Evolutionary conservation across 2,113 vertebrate genomes (phyloP), one percentile per base, ranked within the genome.

Genomic region (Melospiza georgiana): DNA sequence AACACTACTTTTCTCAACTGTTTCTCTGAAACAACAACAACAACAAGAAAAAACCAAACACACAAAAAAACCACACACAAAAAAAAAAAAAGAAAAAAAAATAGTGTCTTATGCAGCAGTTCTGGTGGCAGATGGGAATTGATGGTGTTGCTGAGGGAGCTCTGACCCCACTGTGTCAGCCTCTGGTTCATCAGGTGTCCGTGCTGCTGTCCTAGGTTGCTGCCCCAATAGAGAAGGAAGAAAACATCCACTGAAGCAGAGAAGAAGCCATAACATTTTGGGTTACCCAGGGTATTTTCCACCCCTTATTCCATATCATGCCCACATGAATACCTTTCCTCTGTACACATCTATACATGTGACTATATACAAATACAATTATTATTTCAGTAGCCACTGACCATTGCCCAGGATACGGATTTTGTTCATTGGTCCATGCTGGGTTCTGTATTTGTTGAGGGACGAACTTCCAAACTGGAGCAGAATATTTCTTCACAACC

Each of bases 71-170:
- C 39, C 18, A 19, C 43, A 43, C 43, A 43, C 18, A 6, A 10
- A 10, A 16, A 27, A 41, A 57, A 18, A 49, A 7, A 17, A 39
- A 33, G 1, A 5, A 41, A 10, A 24, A 19, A 55, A 51, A 2
- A 1, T 10, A 21, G 37, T 0, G 0, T 16, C 7, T 44, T 76
- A 51, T 0, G 0, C 51, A 67, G 44, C 27, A 37, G 9, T 52
- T 61, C 6, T 9, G 6, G 43, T 35, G 24, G 10, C 35, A 41
- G 12, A 75, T 41, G 24, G 12, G 15, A 43, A 30, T 30, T 27
- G 31, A 10, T 52, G 62, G 44, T 0, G 0, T 18, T 61, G 4
- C 33, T 30, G 0, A 0, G 73, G 54, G 33, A 52, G 4, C 9
- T 68, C 22, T 44, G 46, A 33, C 18, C 7, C 18, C 9, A 6